Conservation (phyloP, 2,888 invertebrate species). For the Philereme transversata region DNA sequence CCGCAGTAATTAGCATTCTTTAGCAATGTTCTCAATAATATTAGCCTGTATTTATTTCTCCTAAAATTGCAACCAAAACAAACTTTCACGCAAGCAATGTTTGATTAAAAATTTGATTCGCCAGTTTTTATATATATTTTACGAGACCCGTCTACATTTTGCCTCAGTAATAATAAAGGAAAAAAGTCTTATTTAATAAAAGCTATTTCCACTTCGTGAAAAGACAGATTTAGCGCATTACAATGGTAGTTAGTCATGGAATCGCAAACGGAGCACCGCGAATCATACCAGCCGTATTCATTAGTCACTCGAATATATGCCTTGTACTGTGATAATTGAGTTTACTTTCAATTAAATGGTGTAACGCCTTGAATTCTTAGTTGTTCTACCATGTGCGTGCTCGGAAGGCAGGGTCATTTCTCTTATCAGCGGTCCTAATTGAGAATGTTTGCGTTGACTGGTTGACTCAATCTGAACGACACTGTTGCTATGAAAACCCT, state of each 20-base stretch:
- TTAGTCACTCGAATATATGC: slow-evolving; percentile 13
- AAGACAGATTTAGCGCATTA: slow-evolving; percentile 37
- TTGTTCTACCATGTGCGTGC: slow-evolving; percentile 19
- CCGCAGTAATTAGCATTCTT: slow-evolving; percentile 1
- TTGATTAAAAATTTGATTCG: no score
- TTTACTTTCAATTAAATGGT: slow-evolving; percentile 4
- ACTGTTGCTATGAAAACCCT: slow-evolving; percentile 25
- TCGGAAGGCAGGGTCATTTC: slow-evolving; percentile 49
- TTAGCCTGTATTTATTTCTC: no score
- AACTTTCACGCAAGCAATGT: no score
- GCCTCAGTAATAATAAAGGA: slow-evolving; percentile 15
- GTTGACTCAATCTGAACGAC: slow-evolving; percentile 34
- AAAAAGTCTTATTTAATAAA: slow-evolving; percentile 28
- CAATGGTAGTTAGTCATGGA: slow-evolving; percentile 37
- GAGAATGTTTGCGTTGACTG: slow-evolving; percentile 40
- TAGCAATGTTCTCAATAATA: no score
- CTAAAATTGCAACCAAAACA: no score
- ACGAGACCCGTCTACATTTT: slow-evolving; percentile 4
- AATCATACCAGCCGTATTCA: slow-evolving; percentile 22
- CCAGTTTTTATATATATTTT: no score
- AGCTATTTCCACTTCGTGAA: slow-evolving; percentile 32
- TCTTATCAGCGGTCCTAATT: slow-evolving; percentile 49
- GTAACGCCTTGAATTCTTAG: slow-evolving; percentile 5
- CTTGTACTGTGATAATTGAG: not conserved
- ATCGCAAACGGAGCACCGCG: slow-evolving; percentile 19